Evolutionary conservation across 2,797 vertebrate species (phyloP), one percentile per base, ranked within the genome.

Genomic region (Thalassophryne amazonica): DNA sequence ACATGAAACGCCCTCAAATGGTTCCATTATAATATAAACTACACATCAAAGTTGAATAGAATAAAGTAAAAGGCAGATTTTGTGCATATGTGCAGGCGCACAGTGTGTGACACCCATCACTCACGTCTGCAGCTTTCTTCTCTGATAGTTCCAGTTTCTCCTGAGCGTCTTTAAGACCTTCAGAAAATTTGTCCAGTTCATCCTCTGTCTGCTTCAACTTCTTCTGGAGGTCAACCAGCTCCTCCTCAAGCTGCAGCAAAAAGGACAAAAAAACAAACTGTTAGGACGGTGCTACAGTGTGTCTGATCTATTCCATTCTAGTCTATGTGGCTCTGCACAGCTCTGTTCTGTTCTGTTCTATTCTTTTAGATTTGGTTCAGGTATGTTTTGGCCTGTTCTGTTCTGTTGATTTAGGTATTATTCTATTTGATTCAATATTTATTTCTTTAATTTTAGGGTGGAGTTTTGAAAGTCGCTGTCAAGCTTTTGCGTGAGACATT

Each of bases 231-330:
- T 92, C 83, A 4, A 91, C n/a, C 81, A 96, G 85, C 69, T 96
- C 94, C 7, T 96, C 94, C 16, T 96, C 94, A 49, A 96, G 74
- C 94, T 95, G n/a, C n/a, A n/a, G n/a, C n/a, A n/a, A n/a, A n/a
- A n/a, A n/a, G n/a, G n/a, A 21, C 19, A 66, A 53, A 32, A 51
- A 55, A 16, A 27, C 12, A 55, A 2, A 40, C 11, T 6, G 13
- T 69, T 25, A 60, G 47, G 52, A 21, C 32, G 36, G 4, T 9
- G 18, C 6, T 1, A 5, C 8, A 15, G 13, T 2, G 5, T 11
- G 16, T 31, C 11, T 27, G 10, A 1, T 39, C 1, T 10, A 19
- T 20, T 23, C 2, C 22, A 4, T 34, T 28, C 5, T 17, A 2
- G 31, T 40, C 13, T 1, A 4, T 6, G 14, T 4, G 6, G 0